These are phyloP conservation scores for Parnassius mnemosyne DNA, from an alignment of 2,888 invertebrate genomes.

Conservation along the genomic window DNA sequence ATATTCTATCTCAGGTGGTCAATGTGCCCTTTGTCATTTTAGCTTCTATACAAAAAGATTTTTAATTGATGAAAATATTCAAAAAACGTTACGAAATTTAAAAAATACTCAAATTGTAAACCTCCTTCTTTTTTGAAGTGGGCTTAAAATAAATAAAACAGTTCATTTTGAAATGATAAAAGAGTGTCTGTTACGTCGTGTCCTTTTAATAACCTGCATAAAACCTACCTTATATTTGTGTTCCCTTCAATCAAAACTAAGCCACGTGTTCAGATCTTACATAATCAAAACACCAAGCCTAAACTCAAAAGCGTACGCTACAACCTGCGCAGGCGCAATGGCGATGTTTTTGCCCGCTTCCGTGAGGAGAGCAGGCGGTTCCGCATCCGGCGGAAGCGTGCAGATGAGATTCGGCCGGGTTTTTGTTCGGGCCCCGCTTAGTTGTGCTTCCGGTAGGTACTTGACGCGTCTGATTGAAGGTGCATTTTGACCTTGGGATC, in stretches of 20 bases:
- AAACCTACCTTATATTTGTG: constrained; percentile 3
- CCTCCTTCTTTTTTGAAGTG: too few species aligned
- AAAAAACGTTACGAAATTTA: too few species aligned
- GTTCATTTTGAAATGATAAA: too few species aligned
- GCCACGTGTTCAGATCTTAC: constrained; percentile 27
- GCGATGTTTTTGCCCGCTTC: constrained; percentile 54
- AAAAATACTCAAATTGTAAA: too few species aligned
- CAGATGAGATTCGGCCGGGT: constrained; percentile 63
- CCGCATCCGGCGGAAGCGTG: constrained; percentile 69
- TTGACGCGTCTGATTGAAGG: constrained; percentile 56
- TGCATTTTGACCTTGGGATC: constrained; percentile 72
- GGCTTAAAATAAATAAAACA: too few species aligned
- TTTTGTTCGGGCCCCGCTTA: constrained; percentile 58
- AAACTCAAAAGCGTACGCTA: constrained; percentile 25
- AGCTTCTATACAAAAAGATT: too few species aligned
- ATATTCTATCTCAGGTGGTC: too few species aligned
- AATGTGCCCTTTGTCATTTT: too few species aligned
- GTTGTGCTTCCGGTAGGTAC: constrained; percentile 55
- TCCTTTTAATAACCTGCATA: neutral
- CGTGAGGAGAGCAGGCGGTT: constrained; percentile 59
- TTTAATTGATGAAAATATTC: too few species aligned
- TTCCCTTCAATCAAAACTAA: constrained; percentile 16
- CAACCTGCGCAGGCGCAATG: constrained; percentile 55
- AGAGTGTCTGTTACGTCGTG: neutral
- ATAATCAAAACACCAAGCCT: constrained; percentile 29